These are phyloP conservation scores for Steatocranus sp. DNA, from an alignment of 2,797 vertebrate genomes.

Conservation along the genomic window DNA sequence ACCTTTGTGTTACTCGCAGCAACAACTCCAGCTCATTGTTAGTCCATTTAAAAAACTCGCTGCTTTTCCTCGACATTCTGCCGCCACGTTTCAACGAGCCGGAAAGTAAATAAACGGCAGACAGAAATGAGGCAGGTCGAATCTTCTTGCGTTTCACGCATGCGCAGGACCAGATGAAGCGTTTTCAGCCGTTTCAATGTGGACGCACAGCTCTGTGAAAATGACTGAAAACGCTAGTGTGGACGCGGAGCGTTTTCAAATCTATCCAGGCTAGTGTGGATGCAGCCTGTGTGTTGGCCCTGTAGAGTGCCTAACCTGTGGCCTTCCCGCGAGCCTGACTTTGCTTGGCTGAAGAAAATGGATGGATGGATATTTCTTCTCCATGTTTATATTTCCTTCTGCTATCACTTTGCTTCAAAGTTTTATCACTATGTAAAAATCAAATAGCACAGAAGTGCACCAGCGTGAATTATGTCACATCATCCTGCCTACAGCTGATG, in stretches of 20 bases:
- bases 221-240: fast-evolving
- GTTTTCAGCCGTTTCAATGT: fast-evolving
- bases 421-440: constrained; percentile 18
- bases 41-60: fast-evolving
- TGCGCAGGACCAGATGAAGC: fast-evolving
- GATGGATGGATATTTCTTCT: not conserved
- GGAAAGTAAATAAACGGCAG: fast-evolving
- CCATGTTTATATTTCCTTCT: not conserved
- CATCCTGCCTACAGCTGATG: not conserved
- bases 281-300: not conserved
- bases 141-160: not conserved
- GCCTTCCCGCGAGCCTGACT: fast-evolving
- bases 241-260: fast-evolving
- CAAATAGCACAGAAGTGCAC: not conserved
- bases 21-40: not conserved
- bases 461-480: not conserved
- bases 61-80: fast-evolving
- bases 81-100: fast-evolving
- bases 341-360: not conserved
- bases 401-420: not conserved
- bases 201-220: not conserved
- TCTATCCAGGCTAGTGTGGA: too few species aligned
- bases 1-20: not conserved
- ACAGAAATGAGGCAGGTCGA: fast-evolving
- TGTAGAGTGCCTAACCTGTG: not conserved